Conservation (phyloP, 2,888 invertebrate genomes). For the Polymixis flavicincta region DNA sequence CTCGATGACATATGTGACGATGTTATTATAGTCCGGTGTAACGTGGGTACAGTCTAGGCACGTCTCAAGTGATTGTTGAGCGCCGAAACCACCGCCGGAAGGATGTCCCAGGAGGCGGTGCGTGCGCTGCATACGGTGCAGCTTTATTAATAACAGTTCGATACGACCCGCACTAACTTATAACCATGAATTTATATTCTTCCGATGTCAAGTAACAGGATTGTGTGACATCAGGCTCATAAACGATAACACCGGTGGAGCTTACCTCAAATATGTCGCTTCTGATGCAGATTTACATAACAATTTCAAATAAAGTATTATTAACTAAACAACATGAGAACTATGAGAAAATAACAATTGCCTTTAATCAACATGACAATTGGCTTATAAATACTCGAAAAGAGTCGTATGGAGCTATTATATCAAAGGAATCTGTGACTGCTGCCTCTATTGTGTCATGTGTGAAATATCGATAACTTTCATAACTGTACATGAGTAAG, state of each 20-base stretch:
- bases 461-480: background rate
- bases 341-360: constrained; percentile 1
- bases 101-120: constrained; percentile 77
- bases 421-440: background rate
- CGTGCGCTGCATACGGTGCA: constrained; percentile 72
- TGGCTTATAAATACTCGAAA: constrained; percentile 1
- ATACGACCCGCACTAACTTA: constrained; percentile 30
- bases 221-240: constrained; percentile 56
- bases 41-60: constrained; percentile 71
- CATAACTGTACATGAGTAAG: background rate
- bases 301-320: background rate
- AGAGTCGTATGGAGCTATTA: no score
- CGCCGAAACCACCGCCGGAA: constrained; percentile 81
- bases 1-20: constrained; percentile 48
- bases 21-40: constrained; percentile 37
- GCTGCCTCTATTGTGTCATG: background rate
- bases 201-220: constrained; percentile 61
- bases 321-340: background rate
- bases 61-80: constrained; percentile 77
- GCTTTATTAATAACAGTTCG: constrained; percentile 56
- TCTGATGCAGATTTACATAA: constrained; percentile 1
- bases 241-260: constrained; percentile 19
- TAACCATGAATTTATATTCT: constrained; percentile 50
- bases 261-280: constrained; percentile 2
- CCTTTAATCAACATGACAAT: background rate